Conservation (phyloP, 2,888 invertebrate genomes). For the Orthosia cruda region DNA sequence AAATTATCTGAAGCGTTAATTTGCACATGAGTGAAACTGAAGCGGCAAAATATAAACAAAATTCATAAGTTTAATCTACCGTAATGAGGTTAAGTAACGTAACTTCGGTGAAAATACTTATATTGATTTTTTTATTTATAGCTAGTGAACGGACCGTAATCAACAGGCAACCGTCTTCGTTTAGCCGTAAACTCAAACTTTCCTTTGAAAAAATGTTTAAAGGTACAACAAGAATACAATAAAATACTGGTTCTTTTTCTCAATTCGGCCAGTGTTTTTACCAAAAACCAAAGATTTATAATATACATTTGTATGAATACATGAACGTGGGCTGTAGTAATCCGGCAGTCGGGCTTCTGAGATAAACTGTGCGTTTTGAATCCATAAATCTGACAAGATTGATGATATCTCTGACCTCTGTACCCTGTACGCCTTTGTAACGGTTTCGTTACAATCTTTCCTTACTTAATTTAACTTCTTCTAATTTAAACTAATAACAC, state of each 20-base stretch:
- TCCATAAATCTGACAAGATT: slow-evolving; percentile 88
- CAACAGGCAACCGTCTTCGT: not conserved
- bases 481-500: no score
- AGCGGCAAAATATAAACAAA: not conserved
- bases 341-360: slow-evolving; percentile 76
- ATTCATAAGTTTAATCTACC: not conserved
- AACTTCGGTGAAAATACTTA: not conserved
- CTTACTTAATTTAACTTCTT: no score
- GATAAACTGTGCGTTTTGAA: slow-evolving; percentile 80
- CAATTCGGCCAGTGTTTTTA: slow-evolving; percentile 11
- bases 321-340: slow-evolving; percentile 64
- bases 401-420: slow-evolving; percentile 82
- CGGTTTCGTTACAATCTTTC: no score
- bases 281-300: slow-evolving; percentile 40
- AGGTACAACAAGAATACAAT: not conserved
- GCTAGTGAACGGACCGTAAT: not conserved
- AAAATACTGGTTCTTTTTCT: slow-evolving; percentile 4
- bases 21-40: not conserved
- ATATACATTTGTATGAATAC: slow-evolving; percentile 51
- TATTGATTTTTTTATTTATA: slow-evolving; percentile 31
- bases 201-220: not conserved
- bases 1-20: no score
- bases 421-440: slow-evolving; percentile 65
- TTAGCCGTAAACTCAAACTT: not conserved
- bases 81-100: not conserved